Evolutionary conservation across 2,797 vertebrate genomes (phyloP), one percentile per base, ranked within the genome.

Genomic region (Chaenodraco wilsoni): DNA sequence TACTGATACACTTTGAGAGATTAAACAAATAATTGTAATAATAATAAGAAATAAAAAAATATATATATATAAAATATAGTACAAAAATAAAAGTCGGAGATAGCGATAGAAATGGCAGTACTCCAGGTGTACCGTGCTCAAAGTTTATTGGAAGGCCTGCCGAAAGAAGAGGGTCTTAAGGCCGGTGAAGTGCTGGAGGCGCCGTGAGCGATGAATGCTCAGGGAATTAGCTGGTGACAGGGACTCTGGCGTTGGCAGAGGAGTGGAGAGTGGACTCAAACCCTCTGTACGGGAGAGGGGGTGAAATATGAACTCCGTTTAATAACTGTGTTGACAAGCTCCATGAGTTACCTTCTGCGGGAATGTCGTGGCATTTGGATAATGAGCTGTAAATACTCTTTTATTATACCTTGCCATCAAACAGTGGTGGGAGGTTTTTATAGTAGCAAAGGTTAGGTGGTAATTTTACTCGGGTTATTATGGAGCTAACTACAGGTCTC

Each of bases 361-460:
- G 87, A 93, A 94, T 91, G 89, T 77, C 83, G 51, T 89, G 93
- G 88, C 93, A 93, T 94, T 94, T 93, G 79, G 88, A 88, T 93
- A 93, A 94, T 93, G 91, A 90, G 85, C 83, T 73, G 76, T 92
- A 90, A 92, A 94, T 84, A 87, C 69, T 77, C 54, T 89, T 92
- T 90, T 88, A 90, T 88, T 87, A 76, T 76, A 83, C 73, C 77
- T 83, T 41, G 23, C 72, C 68, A 70, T 76, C 71, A 51, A 72
- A 72, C 50, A 31, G 78, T 65, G 14, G 46, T 69, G 57, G 51
- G 65, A 76, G 51, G 19, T 77, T 81, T 88, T 88, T 88, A 88
- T 81, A 58, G 80, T 75, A 78, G 78, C 88, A 93, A 92, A 92
- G 92, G 92, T 93, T 85, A 88, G 87, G 48, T 63, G 64, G 60